phyloP scores from a whole-genome alignment of 2,888 invertebrate species.

The Colostygia pectinataria region DNA sequence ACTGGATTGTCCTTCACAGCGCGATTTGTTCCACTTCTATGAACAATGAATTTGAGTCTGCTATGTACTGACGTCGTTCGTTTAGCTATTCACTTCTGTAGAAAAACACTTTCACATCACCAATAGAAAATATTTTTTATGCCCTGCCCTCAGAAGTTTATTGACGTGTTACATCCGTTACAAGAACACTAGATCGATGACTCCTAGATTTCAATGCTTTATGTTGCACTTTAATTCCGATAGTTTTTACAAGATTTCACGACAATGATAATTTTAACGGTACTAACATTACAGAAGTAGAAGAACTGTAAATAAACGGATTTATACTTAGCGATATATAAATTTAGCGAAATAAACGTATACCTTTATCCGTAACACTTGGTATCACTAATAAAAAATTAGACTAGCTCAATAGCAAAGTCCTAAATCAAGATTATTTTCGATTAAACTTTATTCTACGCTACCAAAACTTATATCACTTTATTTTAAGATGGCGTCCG shows the following conservation, averaged over 20 bases:
- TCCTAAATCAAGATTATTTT: constrained; percentile 75
- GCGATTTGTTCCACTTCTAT: constrained; percentile 31
- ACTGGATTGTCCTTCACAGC: constrained; percentile 48
- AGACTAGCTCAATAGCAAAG: constrained; percentile 68
- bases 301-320: constrained; percentile 79
- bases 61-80: constrained; percentile 9
- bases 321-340: constrained; percentile 55
- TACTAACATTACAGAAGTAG: constrained; percentile 61
- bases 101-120: constrained; percentile 72
- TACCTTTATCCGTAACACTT: constrained; percentile 93
- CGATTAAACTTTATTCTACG: constrained; percentile 79
- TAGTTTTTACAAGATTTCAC: constrained; percentile 39
- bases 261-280: constrained; percentile 61
- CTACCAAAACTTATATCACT: constrained; percentile 85
- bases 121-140: constrained; percentile 56
- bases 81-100: constrained; percentile 15
- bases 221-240: constrained; percentile 28
- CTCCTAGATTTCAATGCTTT: constrained; percentile 42
- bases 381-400: constrained; percentile 77
- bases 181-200: constrained; percentile 73
- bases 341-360: constrained; percentile 76
- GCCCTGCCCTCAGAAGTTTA: constrained; percentile 77
- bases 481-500: constrained; percentile 80
- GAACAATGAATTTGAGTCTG: constrained; percentile 21
- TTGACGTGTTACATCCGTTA: constrained; percentile 82